Conservation (phyloP, 1,140 invertebrate genomes). For the Trachymyrmex cornetzi region DNA sequence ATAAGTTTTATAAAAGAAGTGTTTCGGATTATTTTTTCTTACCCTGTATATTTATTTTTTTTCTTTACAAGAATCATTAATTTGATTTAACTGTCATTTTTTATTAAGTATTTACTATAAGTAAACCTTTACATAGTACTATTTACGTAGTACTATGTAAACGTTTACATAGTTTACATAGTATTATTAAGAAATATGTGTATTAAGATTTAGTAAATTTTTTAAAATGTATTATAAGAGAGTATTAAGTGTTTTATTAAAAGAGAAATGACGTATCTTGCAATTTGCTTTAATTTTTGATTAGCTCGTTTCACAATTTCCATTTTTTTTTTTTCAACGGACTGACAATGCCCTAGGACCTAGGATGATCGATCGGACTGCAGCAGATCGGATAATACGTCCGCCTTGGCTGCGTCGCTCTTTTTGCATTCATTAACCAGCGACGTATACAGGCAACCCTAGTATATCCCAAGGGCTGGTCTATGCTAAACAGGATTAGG, state of each 20-base stretch:
- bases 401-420: neutral
- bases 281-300: neutral
- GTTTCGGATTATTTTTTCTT: too few species aligned
- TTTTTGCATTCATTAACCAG: conserved; percentile 46
- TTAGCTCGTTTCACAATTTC: neutral
- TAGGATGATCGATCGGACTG: conserved; percentile 6
- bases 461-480: conserved; percentile 28
- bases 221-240: neutral
- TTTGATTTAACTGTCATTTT: too few species aligned
- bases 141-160: too few species aligned
- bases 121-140: too few species aligned
- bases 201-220: too few species aligned
- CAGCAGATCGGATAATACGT: conserved; percentile 20
- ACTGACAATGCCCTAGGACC: neutral
- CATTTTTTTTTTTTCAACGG: neutral
- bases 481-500: conserved; percentile 64
- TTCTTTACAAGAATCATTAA: too few species aligned
- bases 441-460: conserved; percentile 16
- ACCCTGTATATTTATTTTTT: too few species aligned
- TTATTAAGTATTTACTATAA: too few species aligned
- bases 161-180: too few species aligned
- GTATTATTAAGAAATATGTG: too few species aligned
- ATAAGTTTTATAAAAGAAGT: too few species aligned
- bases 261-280: neutral
- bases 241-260: neutral